Evolutionary conservation across 2,797 vertebrate species (phyloP).

Genomic region (Eulemur rubriventer): DNA sequence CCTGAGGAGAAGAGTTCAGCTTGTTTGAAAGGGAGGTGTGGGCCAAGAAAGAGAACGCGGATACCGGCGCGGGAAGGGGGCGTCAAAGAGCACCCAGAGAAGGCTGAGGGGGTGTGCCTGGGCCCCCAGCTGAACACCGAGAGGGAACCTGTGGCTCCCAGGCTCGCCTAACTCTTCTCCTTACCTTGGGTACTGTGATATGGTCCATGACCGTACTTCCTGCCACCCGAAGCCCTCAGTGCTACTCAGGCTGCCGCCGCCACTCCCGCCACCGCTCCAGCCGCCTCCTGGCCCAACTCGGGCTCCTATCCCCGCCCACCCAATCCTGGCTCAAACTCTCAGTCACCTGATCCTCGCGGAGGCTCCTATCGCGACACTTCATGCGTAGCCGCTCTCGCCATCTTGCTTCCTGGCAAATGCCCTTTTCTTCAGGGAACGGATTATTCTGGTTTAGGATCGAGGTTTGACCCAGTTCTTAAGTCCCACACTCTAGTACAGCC

Average conservation of each 20-base stretch:
- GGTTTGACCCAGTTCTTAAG: neutral
- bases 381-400: neutral
- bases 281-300: neutral
- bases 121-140: neutral
- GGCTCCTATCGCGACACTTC: neutral
- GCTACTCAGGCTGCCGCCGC: rapidly evolving
- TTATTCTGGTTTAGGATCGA: neutral
- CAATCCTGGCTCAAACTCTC: neutral
- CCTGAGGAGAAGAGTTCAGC: neutral
- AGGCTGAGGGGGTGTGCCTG: neutral
- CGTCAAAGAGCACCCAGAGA: neutral
- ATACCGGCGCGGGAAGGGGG: rapidly evolving
- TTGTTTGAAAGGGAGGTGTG: neutral
- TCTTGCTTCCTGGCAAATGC: conserved; percentile 50
- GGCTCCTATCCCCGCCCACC: neutral
- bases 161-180: neutral
- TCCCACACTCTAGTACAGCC: neutral
- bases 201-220: conserved; percentile 81
- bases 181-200: conserved; percentile 87
- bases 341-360: neutral
- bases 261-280: neutral
- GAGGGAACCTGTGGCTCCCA: neutral
- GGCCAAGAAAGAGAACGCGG: neutral
- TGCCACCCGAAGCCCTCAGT: neutral
- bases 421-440: neutral